A percentile compares a stretch with the other conserved stretches of the same genome.
Evolutionary conservation across 2,888 invertebrate species (phyloP).

Genomic region (Drosophila falleni): DNA sequence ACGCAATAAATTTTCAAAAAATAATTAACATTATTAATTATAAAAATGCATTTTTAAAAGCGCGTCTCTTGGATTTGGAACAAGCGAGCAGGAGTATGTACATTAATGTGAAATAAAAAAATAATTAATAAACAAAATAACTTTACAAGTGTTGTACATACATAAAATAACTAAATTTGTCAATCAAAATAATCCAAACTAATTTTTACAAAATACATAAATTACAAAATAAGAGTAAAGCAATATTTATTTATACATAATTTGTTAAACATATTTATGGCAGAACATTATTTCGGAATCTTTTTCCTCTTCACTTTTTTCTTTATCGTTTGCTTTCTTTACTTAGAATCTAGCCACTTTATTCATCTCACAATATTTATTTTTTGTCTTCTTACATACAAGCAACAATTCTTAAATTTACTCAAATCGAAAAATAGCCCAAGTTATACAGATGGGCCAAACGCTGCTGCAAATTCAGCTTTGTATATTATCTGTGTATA

Average conservation of each 20-base stretch:
- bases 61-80: not conserved
- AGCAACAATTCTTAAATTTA: slow-evolving; percentile 40
- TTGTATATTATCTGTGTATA: slow-evolving; percentile 21
- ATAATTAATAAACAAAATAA: not conserved
- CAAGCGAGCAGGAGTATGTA: not conserved
- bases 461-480: not conserved
- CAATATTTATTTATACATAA: slow-evolving; percentile 53
- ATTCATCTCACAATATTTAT: slow-evolving; percentile 9
- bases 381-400: slow-evolving; percentile 59
- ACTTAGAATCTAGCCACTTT: slow-evolving; percentile 65
- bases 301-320: slow-evolving; percentile 17
- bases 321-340: slow-evolving; percentile 11
- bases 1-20: not conserved
- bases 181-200: slow-evolving; percentile 6
- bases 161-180: slow-evolving; percentile 8
- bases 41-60: slow-evolving; percentile 18
- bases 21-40: not conserved
- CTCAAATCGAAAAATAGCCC: slow-evolving; percentile 26
- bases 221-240: slow-evolving; percentile 45
- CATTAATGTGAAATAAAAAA: slow-evolving; percentile 4
- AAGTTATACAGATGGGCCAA: slow-evolving; percentile 20
- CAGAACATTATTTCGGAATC: slow-evolving; percentile 45
- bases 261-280: slow-evolving; percentile 65
- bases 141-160: slow-evolving; percentile 8
- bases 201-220: slow-evolving; percentile 25